Base-by-base conservation (phyloP, 53 echinoderm and acorn worm genomes). In the Antedon mediterranea region DNA sequence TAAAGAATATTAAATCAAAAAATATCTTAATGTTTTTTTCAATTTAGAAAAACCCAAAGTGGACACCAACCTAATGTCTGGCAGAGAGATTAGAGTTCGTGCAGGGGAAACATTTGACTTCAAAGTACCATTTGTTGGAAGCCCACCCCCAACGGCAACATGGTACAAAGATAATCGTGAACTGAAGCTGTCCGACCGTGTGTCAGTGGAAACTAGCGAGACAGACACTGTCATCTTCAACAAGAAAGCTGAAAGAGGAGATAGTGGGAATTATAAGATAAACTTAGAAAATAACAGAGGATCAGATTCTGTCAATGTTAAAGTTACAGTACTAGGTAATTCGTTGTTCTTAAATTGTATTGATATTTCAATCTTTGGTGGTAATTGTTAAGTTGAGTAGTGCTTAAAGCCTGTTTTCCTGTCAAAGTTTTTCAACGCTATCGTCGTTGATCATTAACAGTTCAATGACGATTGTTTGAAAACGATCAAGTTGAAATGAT, bases 111-210 rank as follows among this genome's bases (percentile, higher is more conserved):
- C 86, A 28, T 92, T 85, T 34, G 82, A 88, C 76, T 89, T 97
- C 86, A 79, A 77, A 30, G 85, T 88, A 18, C 97, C 97, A 14
- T 86, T 97, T 74, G 78, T 78, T 3, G 97, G 92, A 28, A 90
- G 89, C 80, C 97, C 97, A 26, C 86, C 86, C 1, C 97, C 97
- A 4, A 82, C 79, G 0, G 97, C 86, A 11, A 34, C 78, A 27
- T 97, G 97, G 97, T 79, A 85, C 30, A 97, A 97, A 79, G 97
- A 97, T 74, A 97, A 89, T 78, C 81, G 83, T 29, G 91, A 91
- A 33, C 34, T 97, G 28, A 88, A 84, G 26, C 84, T 42, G 34
- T 44, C 79, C 3, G 73, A 71, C 8, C 71, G 79, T 28, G 31
- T 91, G 26, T 81, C 70, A 0, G 83, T 88, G 6, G 88, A 89